Evolutionary conservation across 2,888 invertebrate species (phyloP).

Genomic region (Phortica okadai): DNA sequence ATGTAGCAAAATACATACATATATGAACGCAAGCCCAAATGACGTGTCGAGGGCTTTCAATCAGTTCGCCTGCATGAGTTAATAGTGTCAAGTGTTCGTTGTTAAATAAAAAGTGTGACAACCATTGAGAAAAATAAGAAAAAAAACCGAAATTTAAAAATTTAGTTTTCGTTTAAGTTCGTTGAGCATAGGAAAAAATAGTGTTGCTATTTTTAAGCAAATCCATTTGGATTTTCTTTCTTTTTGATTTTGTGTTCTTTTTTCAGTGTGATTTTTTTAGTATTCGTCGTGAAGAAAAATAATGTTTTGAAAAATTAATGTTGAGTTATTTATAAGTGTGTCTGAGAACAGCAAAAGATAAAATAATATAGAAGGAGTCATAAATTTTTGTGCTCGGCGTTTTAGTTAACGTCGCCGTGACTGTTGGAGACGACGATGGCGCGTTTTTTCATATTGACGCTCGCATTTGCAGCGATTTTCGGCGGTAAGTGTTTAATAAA

Average conservation of each 20-base stretch:
- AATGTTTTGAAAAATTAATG: constrained; percentile 24
- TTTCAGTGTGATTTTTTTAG: constrained; percentile 23
- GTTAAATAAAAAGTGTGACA: neutral
- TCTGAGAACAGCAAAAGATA: constrained; percentile 3
- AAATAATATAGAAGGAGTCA: constrained; percentile 8
- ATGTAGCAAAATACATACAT: neutral
- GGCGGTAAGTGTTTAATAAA: constrained; percentile 39
- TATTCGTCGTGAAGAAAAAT: neutral
- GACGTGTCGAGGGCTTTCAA: constrained; percentile 7
- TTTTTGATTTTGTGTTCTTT: constrained; percentile 21
- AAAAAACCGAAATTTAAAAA: neutral
- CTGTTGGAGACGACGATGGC: constrained; percentile 19
- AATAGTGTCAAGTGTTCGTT: constrained; percentile 28
- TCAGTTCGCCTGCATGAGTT: neutral
- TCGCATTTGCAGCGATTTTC: constrained; percentile 38
- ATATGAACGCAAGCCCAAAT: neutral
- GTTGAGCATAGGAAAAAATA: neutral
- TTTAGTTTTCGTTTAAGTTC: neutral
- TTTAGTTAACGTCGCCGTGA: constrained; percentile 12
- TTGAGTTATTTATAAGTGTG: constrained; percentile 15
- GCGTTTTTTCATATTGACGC: constrained; percentile 37
- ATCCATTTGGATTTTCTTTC: constrained; percentile 35
- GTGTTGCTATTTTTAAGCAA: constrained; percentile 4
- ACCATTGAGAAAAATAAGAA: constrained; percentile 7
- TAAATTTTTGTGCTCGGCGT: constrained; percentile 10